A percentile compares a stretch with the other conserved stretches of the same genome.
Evolutionary conservation across 2,797 vertebrate species (phyloP).

Genomic region (Schizopygopsis malacanthus): DNA sequence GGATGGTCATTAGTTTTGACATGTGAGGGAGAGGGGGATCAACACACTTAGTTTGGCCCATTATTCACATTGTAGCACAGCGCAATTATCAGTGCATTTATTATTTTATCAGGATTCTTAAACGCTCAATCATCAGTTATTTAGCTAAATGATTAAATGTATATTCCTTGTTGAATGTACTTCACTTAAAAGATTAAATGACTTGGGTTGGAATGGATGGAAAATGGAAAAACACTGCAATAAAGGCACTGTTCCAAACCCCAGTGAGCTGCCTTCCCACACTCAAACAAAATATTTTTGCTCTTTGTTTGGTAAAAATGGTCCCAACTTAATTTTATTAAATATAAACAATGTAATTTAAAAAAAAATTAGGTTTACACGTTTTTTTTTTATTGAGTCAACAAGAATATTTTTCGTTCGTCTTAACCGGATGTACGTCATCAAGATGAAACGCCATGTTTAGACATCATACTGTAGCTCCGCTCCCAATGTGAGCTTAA

Average conservation of each 20-base stretch:
- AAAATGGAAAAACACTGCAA: conserved; percentile 22
- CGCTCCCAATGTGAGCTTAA: too few species aligned
- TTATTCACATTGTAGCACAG: conserved; percentile 20
- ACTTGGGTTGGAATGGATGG: not conserved
- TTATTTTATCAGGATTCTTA: conserved; percentile 10
- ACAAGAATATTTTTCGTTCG: too few species aligned
- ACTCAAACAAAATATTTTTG: too few species aligned
- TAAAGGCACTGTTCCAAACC: conserved; percentile 14
- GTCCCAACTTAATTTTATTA: too few species aligned
- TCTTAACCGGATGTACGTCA: too few species aligned
- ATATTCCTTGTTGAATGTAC: not conserved
- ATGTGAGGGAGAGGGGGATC: not conserved
- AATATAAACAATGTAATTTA: too few species aligned
- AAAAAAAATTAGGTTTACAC: too few species aligned
- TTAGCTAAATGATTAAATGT: not conserved
- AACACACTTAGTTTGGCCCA: conserved; percentile 14
- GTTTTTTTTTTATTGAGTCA: too few species aligned
- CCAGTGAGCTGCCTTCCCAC: not conserved
- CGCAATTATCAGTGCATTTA: conserved; percentile 13
- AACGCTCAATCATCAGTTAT: not conserved
- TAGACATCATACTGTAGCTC: too few species aligned
- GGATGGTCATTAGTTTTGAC: conserved; percentile 33
- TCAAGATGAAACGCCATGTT: too few species aligned
- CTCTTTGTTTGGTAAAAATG: too few species aligned
- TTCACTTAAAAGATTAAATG: conserved; percentile 32